phyloP scores from a whole-genome alignment of 2,113 vertebrate species.

The Myiozetetes cayanensis region DNA sequence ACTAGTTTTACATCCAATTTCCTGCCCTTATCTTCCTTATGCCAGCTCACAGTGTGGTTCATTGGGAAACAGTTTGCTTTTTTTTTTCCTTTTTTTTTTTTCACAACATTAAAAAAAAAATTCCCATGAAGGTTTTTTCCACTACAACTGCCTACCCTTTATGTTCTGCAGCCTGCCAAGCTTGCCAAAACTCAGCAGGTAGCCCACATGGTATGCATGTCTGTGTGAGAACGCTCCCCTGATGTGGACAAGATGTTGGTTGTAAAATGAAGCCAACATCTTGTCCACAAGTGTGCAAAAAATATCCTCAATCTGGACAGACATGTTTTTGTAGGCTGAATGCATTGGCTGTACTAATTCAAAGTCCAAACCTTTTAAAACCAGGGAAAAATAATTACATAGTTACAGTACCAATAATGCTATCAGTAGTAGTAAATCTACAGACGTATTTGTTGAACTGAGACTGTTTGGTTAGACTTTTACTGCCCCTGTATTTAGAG shows the following conservation, averaged over 20 bases:
- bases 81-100: neutral
- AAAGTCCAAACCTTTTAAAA: conserved; percentile 46
- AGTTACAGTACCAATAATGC: neutral
- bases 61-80: conserved; percentile 64
- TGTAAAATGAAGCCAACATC: conserved; percentile 80
- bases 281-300: conserved; percentile 80
- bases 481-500: conserved; percentile 14
- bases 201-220: conserved; percentile 78
- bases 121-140: conserved; percentile 77
- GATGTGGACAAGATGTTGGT: conserved; percentile 82
- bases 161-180: conserved; percentile 74
- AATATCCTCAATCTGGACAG: conserved; percentile 40
- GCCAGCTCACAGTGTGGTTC: conserved; percentile 78
- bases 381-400: neutral
- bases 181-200: conserved; percentile 83
- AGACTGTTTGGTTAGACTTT: conserved; percentile 25
- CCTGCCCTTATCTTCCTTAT: conserved; percentile 75
- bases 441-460: conserved; percentile 15
- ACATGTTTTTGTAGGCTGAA: conserved; percentile 43
- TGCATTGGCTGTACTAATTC: conserved; percentile 41
- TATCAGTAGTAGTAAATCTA: conserved; percentile 32
- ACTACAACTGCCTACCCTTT: conserved; percentile 75
- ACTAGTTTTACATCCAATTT: conserved; percentile 76
- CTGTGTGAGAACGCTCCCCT: conserved; percentile 79
- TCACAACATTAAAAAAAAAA: conserved; percentile 68